Conservation (phyloP, 2,113 vertebrate species). For the Salvelinus alpinus region DNA sequence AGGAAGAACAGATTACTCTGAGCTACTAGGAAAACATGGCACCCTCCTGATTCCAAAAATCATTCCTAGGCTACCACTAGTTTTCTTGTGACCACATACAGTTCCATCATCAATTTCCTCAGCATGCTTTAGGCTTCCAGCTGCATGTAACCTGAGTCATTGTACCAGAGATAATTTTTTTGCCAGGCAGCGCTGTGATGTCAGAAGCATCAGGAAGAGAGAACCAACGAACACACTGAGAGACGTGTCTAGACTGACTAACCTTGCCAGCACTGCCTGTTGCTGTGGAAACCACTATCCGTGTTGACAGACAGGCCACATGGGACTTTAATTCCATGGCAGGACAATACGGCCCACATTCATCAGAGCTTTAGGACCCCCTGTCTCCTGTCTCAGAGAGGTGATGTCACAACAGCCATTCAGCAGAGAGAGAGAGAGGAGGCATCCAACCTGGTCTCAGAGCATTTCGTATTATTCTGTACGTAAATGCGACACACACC, state of each 20-base stretch:
- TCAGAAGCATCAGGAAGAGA: neutral
- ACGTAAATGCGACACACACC: too few species aligned
- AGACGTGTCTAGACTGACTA: neutral
- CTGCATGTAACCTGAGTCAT: neutral
- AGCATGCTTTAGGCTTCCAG: too few species aligned
- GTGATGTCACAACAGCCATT: neutral
- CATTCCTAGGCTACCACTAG: too few species aligned
- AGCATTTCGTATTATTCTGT: too few species aligned
- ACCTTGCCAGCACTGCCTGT: neutral
- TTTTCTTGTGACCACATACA: too few species aligned
- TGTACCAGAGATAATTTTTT: neutral
- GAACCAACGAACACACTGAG: neutral
- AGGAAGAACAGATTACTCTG: too few species aligned
- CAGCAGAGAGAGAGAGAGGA: neutral
- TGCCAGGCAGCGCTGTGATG: neutral
- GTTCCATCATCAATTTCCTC: too few species aligned
- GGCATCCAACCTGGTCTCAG: neutral
- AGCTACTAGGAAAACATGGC: too few species aligned
- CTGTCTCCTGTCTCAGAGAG: neutral
- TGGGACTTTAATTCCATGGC: slow-evolving; percentile 7
- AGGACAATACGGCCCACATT: slow-evolving; percentile 3
- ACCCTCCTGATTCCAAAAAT: too few species aligned
- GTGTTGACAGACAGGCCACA: slow-evolving; percentile 15
- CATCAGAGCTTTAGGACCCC: neutral
- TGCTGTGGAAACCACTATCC: slow-evolving; percentile 1